A percentile compares a stretch with the other conserved stretches of the same genome.
Evolutionary conservation across 2,888 invertebrate genomes (phyloP).

Genomic region (Cryptocephalus moraei): DNA sequence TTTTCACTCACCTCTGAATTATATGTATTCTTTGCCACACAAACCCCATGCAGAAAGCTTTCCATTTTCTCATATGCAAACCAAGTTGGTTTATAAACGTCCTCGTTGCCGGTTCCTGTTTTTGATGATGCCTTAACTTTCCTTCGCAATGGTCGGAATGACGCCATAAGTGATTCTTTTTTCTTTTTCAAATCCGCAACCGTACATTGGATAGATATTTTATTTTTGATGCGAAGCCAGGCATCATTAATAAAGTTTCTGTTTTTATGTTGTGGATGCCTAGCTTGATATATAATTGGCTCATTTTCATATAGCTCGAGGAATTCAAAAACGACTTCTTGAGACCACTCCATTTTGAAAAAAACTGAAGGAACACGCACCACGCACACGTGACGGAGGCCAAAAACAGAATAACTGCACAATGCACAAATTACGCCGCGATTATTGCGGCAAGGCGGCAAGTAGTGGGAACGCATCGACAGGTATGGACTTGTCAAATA

Average conservation of each 20-base stretch:
- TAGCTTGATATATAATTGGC: constrained; percentile 1
- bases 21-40: too few species aligned
- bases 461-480: too few species aligned
- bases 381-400: too few species aligned
- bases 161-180: constrained; percentile 3
- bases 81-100: too few species aligned
- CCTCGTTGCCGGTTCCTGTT: not conserved
- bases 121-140: not conserved
- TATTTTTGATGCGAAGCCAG: constrained; percentile 1
- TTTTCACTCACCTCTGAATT: too few species aligned
- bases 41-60: not conserved
- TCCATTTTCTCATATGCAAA: not conserved
- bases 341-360: not conserved
- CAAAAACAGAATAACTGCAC: too few species aligned
- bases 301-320: constrained; percentile 8
- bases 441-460: too few species aligned
- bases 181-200: constrained; percentile 3
- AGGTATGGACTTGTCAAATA: too few species aligned
- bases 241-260: constrained; percentile 3
- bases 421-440: too few species aligned
- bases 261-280: constrained; percentile 1
- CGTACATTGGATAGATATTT: not conserved
- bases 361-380: too few species aligned
- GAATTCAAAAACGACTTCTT: constrained; percentile 5
- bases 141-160: not conserved